Conservation (phyloP, 2,797 vertebrate species). For the Hydrophis major region DNA sequence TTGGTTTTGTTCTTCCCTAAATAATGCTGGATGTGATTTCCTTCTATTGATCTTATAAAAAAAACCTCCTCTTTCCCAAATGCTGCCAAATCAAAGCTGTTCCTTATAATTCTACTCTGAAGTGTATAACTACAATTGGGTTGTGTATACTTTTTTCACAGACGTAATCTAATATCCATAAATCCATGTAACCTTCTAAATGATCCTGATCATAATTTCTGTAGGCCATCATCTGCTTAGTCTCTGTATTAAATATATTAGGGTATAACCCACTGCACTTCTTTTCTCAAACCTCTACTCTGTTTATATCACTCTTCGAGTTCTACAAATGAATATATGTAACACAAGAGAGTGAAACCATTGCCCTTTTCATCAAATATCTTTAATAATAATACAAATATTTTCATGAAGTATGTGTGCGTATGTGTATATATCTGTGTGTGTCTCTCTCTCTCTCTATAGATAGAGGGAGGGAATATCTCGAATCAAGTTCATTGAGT, state of each 20-base stretch:
- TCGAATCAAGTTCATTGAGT: background rate
- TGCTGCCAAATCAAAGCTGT: background rate
- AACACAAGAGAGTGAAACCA: background rate
- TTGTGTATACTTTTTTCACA: background rate
- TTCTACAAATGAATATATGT: background rate
- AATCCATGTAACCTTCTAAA: background rate
- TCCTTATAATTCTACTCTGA: background rate
- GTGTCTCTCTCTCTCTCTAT: too few species aligned
- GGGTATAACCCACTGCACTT: background rate
- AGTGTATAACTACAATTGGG: background rate
- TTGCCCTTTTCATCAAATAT: background rate
- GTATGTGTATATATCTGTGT: too few species aligned
- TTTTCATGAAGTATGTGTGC: background rate
- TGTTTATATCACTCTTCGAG: background rate
- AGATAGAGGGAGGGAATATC: too few species aligned
- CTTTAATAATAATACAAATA: background rate
- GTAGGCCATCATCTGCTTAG: background rate
- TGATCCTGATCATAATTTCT: background rate
- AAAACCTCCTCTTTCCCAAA: background rate
- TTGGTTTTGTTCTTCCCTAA: background rate
- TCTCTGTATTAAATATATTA: background rate
- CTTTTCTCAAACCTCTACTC: background rate
- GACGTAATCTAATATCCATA: background rate
- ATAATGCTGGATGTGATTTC: background rate
- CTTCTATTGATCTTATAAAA: background rate